Evolutionary conservation across 2,113 vertebrate species (phyloP), one percentile per base, ranked within the genome.

Genomic region (Nestor notabilis): DNA sequence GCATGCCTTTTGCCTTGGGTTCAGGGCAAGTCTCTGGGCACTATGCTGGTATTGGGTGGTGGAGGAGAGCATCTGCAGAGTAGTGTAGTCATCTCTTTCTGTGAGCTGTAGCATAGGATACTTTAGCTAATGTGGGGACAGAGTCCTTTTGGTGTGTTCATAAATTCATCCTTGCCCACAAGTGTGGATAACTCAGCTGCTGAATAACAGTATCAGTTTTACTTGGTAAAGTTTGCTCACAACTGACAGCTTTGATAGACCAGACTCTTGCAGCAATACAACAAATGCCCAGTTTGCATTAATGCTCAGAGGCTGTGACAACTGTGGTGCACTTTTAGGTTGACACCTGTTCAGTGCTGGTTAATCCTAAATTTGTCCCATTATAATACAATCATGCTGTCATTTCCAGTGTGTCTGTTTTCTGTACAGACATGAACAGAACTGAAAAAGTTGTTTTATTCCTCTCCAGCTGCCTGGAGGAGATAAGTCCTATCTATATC

Each of bases 371-470:
- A 93, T 95, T 89, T 89, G 37, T 79, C 66, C 87, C 87, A 94
- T 92, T 96, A 89, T 95, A 93, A 93, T 46, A 76, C 87, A 94
- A 95, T 95, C 56, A 43, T 46, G 46, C 74, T 94, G 92, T 96
- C 89, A 58, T 91, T 89, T 93, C 76, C 87, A 66, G 94, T 92
- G 72, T 61, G 83, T 19, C 61, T 76, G 46, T 58, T 91, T 84
- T 72, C 77, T 82, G 58, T 55, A 28, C 70, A 96, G 87, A 84
- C 77, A 63, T 74, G 70, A 69, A 84, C 70, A 74, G 92, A 95
- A 80, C 78, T 70, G 83, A 91, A 92, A 92, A 91, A 86, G 64
- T 41, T 80, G 79, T 95, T 95, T 71, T 29, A 83, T 83, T 89
- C 64, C 28, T 10, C 65, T 82, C 56, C 89, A 91, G 93, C 89